Evolutionary conservation across 2,888 invertebrate genomes (phyloP).

Genomic region (Mesopsocus fuscifrons): DNA sequence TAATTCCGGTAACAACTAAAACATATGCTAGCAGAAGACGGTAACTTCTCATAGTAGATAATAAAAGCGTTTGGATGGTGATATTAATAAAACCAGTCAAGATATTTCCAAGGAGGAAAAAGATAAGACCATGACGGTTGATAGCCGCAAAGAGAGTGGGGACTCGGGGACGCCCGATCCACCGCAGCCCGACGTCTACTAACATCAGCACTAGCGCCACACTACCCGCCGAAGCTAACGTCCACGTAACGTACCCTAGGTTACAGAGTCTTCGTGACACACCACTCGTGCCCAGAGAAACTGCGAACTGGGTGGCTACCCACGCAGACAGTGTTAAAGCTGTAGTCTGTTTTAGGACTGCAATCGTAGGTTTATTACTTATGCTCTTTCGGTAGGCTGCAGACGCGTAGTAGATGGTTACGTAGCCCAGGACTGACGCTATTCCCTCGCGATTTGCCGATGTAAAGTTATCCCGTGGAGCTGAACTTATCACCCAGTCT

Average conservation of each 20-base stretch:
- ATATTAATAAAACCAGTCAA: slow-evolving; percentile 15
- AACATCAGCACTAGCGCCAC: slow-evolving; percentile 33
- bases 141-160: background rate
- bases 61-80: slow-evolving; percentile 12
- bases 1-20: too few relatives aligned
- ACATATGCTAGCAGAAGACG: too few relatives aligned
- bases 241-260: slow-evolving; percentile 59
- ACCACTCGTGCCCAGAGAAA: slow-evolving; percentile 31
- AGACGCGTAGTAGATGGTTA: slow-evolving; percentile 62
- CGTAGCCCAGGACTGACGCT: slow-evolving; percentile 65
- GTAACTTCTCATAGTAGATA: slow-evolving; percentile 11
- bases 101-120: slow-evolving; percentile 14
- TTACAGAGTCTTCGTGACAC: slow-evolving; percentile 71
- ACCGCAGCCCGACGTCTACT: slow-evolving; percentile 28
- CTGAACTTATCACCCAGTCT: slow-evolving; percentile 45
- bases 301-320: slow-evolving; percentile 27
- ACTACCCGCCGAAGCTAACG: slow-evolving; percentile 41
- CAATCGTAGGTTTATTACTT: too few relatives aligned
- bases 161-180: background rate
- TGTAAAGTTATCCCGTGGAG: slow-evolving; percentile 38
- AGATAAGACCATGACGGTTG: slow-evolving; percentile 13
- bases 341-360: too few relatives aligned
- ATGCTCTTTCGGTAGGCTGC: too few relatives aligned
- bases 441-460: slow-evolving; percentile 85
- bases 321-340: too few relatives aligned